Percentiles rank a stretch among this genome's conserved stretches.
Evolutionary conservation across 2,113 vertebrate genomes (phyloP).

Genomic region (Urocynchramus pylzowi): DNA sequence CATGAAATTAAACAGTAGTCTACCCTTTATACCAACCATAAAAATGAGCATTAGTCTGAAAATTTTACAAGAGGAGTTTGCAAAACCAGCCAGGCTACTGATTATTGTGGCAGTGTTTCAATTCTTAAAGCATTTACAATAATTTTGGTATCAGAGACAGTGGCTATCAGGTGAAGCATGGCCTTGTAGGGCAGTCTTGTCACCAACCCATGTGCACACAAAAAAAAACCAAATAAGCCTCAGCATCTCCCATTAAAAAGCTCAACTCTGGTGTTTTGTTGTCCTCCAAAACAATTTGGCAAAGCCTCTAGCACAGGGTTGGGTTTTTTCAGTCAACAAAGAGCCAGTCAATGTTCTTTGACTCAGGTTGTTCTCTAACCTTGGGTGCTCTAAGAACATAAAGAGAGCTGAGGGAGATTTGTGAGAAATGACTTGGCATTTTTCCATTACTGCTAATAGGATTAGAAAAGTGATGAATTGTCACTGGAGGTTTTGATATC

Average conservation of each 20-base stretch:
- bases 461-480: slow-evolving; percentile 3
- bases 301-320: background rate
- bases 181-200: background rate
- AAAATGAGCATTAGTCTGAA: background rate
- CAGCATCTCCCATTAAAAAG: background rate
- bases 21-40: background rate
- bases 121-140: background rate
- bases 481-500: background rate
- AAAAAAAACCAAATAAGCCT: background rate
- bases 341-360: background rate
- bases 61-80: background rate
- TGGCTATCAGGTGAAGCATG: background rate
- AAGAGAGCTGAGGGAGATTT: background rate
- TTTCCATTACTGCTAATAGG: background rate
- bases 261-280: background rate
- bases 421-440: background rate
- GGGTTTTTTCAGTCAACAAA: background rate
- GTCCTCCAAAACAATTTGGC: background rate
- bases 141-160: background rate
- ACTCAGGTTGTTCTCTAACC: background rate
- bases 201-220: background rate
- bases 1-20: background rate
- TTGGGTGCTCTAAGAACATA: background rate
- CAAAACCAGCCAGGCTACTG: background rate
- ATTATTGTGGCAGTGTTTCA: background rate